Evolutionary conservation across 2,888 invertebrate genomes (phyloP), one percentile per base, ranked within the genome.

Genomic region (Pinctada fucata): DNA sequence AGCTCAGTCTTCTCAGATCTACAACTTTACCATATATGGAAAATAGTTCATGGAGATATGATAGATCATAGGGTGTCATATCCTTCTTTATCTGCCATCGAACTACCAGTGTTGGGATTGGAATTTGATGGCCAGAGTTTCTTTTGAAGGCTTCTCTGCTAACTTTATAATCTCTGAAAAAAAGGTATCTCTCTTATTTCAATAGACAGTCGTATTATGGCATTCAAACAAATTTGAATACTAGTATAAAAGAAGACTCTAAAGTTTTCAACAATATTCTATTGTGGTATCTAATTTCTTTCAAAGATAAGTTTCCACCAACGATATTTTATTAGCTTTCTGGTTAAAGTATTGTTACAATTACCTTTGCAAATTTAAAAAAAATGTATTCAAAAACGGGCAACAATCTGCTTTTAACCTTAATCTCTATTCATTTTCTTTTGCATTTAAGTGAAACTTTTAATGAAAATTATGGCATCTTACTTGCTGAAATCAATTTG

Each of bases 51-150:
- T 73, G 47, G 1, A 87, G 75, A 3, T 70, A 68, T 6, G 51
- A 10, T 5, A 73, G 63, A 72, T 85, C 79, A 74, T 87, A 87
- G 5, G 72, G 76, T 2, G 81, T 80, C 6, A 84, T 48, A 2
- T 63, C 63, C 6, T 79, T 76, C 63, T 83, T 81, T 45, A 82
- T 73, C 58, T 85, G 85, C 88, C 88, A 88, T 10, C 88, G 74
- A 4, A 85, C 83, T 2, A 79, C 65, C 2, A 88, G 10, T 3
- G 88, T 85, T 51, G 83, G 66, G 51, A 86, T 66, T 6, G 88
- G 87, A 3, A 83, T 75, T 68, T 85, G 87, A 1, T 73, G 70
- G 16, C 79, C 48, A 52, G 83, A 70, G 72, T 88, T 88, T 16
- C 76, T 58, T 10, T 74, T 66, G 75, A 81, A 84, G 13, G 70